These are phyloP conservation scores for Esox lucius DNA, from an alignment of 2,797 vertebrate genomes.

Conservation along the genomic window DNA sequence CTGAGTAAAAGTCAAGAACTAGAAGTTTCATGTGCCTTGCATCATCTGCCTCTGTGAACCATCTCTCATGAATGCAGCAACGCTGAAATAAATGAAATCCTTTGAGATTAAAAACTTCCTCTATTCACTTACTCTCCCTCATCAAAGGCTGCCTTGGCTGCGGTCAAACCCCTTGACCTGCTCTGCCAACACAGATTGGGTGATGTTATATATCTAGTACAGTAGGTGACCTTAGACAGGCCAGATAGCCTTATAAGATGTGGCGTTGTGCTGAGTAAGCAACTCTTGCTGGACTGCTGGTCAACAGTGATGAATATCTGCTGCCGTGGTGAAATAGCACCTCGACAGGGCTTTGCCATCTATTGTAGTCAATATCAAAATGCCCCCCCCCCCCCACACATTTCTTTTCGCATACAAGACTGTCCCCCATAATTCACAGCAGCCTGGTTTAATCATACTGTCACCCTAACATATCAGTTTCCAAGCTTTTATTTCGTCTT, in stretches of 20 bases:
- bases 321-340: neutral
- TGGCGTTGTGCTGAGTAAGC: neutral
- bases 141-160: neutral
- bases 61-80: neutral
- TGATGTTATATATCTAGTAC: neutral
- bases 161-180: neutral
- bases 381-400: no score
- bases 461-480: neutral
- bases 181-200: neutral
- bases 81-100: neutral
- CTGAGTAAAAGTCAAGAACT: neutral
- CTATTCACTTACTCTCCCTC: neutral
- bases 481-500: neutral
- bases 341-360: neutral
- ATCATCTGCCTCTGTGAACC: conserved; percentile 4
- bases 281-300: neutral
- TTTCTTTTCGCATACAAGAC: neutral
- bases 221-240: neutral
- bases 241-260: neutral
- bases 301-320: neutral
- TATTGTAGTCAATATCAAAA: neutral
- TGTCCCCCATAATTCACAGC: neutral
- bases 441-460: neutral
- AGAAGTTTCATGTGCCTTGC: neutral
- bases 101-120: neutral